Conservation (phyloP, 2,888 invertebrate genomes). For the Drosophila aldrichi region DNA sequence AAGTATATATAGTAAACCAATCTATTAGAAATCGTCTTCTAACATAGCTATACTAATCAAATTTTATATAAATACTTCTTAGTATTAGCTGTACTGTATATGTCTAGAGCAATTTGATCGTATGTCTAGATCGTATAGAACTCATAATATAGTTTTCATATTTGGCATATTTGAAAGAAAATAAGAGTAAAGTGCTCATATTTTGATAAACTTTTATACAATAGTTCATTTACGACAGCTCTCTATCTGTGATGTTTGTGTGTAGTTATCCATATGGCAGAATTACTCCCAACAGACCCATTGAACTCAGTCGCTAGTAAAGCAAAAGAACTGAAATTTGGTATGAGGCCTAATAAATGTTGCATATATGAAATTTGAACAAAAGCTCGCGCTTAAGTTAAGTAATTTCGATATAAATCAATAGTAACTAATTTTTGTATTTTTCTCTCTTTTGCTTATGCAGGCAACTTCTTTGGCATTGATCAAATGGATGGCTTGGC, state of each 20-base stretch:
- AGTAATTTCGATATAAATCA: neutral
- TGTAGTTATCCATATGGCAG: neutral
- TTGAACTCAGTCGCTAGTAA: neutral
- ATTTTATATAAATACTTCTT: neutral
- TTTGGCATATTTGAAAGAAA: neutral
- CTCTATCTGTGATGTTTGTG: no score
- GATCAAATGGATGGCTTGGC: slow-evolving; percentile 66
- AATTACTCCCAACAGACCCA: neutral
- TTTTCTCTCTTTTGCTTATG: neutral
- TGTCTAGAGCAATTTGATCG: neutral
- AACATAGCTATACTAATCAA: no score
- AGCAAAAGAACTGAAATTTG: neutral
- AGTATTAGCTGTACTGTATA: neutral
- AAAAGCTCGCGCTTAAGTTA: neutral
- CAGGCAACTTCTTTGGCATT: slow-evolving; percentile 53
- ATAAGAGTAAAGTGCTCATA: neutral
- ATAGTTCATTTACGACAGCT: neutral
- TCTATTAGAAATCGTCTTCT: neutral
- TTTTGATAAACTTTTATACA: neutral
- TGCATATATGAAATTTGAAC: neutral
- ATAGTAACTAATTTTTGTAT: neutral
- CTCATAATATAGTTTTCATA: neutral
- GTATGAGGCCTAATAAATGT: neutral
- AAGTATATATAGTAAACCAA: neutral
- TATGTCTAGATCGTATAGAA: neutral